These are phyloP conservation scores for Leptobrachium leishanense DNA, from an alignment of 2,113 vertebrate genomes.

Conservation along the genomic window DNA sequence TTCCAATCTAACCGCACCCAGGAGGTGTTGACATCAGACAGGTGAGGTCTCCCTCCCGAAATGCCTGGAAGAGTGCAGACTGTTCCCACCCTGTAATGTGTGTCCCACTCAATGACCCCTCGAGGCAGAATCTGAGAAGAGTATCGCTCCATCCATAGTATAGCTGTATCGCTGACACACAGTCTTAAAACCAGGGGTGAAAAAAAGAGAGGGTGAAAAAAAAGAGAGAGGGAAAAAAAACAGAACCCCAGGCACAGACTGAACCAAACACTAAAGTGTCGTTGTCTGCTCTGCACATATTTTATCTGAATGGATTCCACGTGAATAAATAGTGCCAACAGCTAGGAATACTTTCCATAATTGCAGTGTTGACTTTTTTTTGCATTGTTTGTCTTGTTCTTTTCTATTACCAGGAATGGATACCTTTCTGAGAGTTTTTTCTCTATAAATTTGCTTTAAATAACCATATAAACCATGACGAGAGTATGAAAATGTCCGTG, in stretches of 20 bases:
- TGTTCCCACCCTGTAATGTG: conserved; percentile 39
- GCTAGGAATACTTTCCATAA: conserved; percentile 11
- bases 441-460: neutral
- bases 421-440: no score
- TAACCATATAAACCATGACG: neutral
- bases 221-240: conserved; percentile 9
- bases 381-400: neutral
- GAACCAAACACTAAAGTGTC: conserved; percentile 21
- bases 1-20: conserved; percentile 72
- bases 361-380: neutral
- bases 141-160: conserved; percentile 3
- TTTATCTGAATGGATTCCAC: conserved; percentile 23
- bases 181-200: neutral
- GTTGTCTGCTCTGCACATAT: conserved; percentile 37
- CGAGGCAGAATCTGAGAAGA: conserved; percentile 37
- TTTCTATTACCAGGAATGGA: neutral
- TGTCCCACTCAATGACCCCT: conserved; percentile 46
- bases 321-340: conserved; percentile 27
- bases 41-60: conserved; percentile 63
- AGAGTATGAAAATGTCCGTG: neutral
- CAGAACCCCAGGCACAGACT: conserved; percentile 18
- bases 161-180: conserved; percentile 30
- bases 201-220: neutral
- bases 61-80: conserved; percentile 40
- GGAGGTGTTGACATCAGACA: conserved; percentile 72